phyloP scores from a whole-genome alignment of 2,888 invertebrate genomes.

The Omphaloscelis lunosa region DNA sequence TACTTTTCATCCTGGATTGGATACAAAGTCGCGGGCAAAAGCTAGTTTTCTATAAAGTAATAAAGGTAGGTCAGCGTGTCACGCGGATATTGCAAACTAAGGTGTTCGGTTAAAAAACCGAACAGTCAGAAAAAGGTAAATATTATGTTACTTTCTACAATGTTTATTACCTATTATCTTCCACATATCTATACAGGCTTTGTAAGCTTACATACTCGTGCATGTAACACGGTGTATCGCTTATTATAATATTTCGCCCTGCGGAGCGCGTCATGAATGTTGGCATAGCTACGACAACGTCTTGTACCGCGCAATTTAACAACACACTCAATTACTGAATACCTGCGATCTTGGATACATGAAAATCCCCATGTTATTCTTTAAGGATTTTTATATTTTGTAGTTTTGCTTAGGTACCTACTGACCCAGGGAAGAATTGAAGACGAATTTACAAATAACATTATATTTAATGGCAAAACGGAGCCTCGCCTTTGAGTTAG shows the following conservation, averaged over 20 bases:
- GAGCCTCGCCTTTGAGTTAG: background rate
- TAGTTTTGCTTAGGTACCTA: too few species aligned
- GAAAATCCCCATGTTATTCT: background rate
- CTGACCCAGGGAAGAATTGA: background rate
- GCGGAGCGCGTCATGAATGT: slow-evolving; percentile 4
- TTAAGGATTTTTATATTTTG: too few species aligned
- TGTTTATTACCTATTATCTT: slow-evolving; percentile 9
- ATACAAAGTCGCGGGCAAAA: too few species aligned
- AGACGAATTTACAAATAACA: background rate
- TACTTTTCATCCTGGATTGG: too few species aligned
- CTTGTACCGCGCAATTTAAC: background rate
- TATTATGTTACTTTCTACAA: background rate
- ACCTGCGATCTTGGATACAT: background rate
- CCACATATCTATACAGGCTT: slow-evolving; percentile 5
- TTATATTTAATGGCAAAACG: background rate
- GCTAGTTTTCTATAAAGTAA: background rate
- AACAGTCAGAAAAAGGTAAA: slow-evolving; percentile 1
- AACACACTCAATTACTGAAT: slow-evolving; percentile 12
- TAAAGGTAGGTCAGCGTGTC: background rate
- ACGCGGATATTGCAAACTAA: background rate
- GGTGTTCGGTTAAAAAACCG: background rate
- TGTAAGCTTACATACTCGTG: slow-evolving; percentile 25
- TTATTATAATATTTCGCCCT: slow-evolving; percentile 42
- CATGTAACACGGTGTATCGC: slow-evolving; percentile 25
- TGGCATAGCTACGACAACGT: background rate